Base-by-base conservation (phyloP, 64 coral and sea anemone species). In the Stylophora pistillata region DNA sequence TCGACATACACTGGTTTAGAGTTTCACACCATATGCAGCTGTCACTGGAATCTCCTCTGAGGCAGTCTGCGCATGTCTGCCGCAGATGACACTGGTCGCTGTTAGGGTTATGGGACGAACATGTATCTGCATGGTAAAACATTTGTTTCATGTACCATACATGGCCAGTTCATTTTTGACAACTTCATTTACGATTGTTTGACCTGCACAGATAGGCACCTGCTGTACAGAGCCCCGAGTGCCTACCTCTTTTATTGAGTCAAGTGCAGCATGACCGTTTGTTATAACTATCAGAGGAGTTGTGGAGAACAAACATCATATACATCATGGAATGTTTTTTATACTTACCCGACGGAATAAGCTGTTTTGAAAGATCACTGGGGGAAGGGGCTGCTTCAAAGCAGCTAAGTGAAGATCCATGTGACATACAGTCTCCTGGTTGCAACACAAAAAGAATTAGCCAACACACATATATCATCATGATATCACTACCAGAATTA, bases 21-120 rank as follows among this genome's bases (percentile, higher is more conserved):
- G 86, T 82, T 63, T 95, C 94, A 20, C 94, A 95, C 94, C 94
- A 95, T 23, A 92, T 30, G 12, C 90, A 92, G 18, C 77, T 30
- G 14, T 33, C 77, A 55, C 59, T 21, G 26, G 53, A 56, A 56
- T 78, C 77, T 15, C 3, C 73, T 52, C 15, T 31, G 13, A 79
- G 18, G 31, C 77, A 79, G 18, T 79, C 56, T 61, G 28, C 14
- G 17, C 77, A 79, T 0, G 55, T 58, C 10, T 55, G 27, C 28
- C 27, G 25, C 21, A 59, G 25, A 79, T 79, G 77, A 26, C 77
- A 79, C 13, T 15, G 25, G 56, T 79, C 55, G 23, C 17, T 28
- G 17, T 30, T 26, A 12, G 25, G 27, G 20, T 55, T 79, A 56
- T 16, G 53, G 41, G 73, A 76, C 21, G 37, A 10, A 59, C 23